Evolutionary conservation across 2,113 vertebrate species (phyloP).

Genomic region (Myrmecophaga tridactyla): DNA sequence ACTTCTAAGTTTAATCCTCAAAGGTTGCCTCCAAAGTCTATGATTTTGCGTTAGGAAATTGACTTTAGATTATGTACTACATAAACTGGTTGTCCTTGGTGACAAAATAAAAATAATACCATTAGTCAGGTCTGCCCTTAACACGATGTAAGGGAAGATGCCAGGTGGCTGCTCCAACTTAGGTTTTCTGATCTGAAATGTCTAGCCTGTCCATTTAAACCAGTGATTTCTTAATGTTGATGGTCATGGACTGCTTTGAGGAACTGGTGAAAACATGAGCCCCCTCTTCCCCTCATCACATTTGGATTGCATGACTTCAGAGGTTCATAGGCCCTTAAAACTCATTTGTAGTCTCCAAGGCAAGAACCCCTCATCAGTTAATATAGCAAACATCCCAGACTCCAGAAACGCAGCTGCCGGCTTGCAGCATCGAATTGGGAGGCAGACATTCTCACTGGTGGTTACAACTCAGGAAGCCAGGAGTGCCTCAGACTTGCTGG

Average conservation of each 20-base stretch:
- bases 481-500: not conserved
- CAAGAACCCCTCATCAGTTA: not conserved
- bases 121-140: not conserved
- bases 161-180: not conserved
- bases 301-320: not conserved
- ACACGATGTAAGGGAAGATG: not conserved
- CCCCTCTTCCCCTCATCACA: not conserved
- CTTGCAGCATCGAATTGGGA: fast-evolving
- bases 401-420: not conserved
- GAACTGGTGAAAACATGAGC: not conserved
- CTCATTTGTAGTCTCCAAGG: not conserved
- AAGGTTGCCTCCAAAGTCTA: not conserved
- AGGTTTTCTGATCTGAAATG: not conserved
- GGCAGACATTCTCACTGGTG: not conserved
- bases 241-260: not conserved
- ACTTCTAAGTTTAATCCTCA: not conserved
- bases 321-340: not conserved
- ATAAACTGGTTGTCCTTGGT: not conserved
- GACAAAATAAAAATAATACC: not conserved
- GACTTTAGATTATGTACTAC: not conserved
- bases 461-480: not conserved
- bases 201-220: not conserved
- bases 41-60: not conserved
- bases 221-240: not conserved
- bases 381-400: not conserved